Evolutionary conservation across 2,797 vertebrate genomes (phyloP), one percentile per base, ranked within the genome.

Genomic region (Ara ararauna): DNA sequence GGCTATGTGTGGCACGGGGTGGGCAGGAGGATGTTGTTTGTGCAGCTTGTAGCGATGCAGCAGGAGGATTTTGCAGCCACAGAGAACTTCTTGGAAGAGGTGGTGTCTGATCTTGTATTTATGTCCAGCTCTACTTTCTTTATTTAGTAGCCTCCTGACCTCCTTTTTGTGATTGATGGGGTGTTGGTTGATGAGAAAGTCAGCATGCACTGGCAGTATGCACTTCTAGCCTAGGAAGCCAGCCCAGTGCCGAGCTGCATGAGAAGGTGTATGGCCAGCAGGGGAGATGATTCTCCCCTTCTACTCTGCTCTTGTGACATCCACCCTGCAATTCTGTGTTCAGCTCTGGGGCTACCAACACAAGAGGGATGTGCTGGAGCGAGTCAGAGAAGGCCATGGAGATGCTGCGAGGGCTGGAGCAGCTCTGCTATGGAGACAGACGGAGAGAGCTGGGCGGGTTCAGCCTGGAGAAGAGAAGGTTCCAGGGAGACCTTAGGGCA

Each of bases 11-110:
- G 6, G 53, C 74, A 42, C 38, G 5, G 12, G 9, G 15, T 45
- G n/a, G n/a, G 5, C 4, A 4, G 44, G 45, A n/a, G 14, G 20
- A 53, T 1, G 1, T 3, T 45, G 21, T 64, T 29, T 5, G 20
- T 23, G 7, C 0, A 1, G 24, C 42, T 58, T 17, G 5, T 22
- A 51, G 44, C 1, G 1, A 18, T 64, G 36, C 48, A 90, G 70
- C 42, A 29, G n/a, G 8, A 74, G 20, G 13, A 45, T 74, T 82
- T 0, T 0, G 20, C 45, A 88, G 26, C 40, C 54, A 34, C 11
- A 13, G 8, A 40, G 38, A 86, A 36, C 8, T 76, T 48, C 45
- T 62, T 1, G 1, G 36, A 90, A 67, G 27, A 81, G 23, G 30
- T 48, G 11, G 4, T 64, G 4, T 60, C 60, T 7, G 0, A 10